phyloP scores from a whole-genome alignment of 2,888 invertebrate genomes.

The Nemapogon koenigi region DNA sequence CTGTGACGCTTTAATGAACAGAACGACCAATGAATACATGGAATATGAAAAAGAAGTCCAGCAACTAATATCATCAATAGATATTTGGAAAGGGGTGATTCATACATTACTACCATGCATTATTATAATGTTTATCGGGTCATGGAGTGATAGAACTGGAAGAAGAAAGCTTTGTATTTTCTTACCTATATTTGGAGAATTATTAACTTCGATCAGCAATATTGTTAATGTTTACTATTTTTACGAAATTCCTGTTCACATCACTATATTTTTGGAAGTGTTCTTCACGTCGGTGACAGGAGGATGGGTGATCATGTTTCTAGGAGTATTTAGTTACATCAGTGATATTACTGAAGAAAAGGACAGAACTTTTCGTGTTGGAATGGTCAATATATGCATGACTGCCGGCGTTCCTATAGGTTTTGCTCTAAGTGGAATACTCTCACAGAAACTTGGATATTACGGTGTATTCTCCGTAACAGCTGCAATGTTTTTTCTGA shows the following conservation, averaged over 20 bases:
- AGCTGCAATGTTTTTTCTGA: conserved; percentile 51
- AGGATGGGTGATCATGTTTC: conserved; percentile 64
- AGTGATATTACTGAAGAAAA: conserved; percentile 66
- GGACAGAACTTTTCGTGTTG: conserved; percentile 66
- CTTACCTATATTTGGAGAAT: conserved; percentile 61
- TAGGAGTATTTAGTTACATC: conserved; percentile 68
- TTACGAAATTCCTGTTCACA: conserved; percentile 61
- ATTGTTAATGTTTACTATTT: conserved; percentile 64
- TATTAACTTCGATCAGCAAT: conserved; percentile 53
- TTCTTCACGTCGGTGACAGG: conserved; percentile 59
- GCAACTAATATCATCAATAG: conserved; percentile 60
- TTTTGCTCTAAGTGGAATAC: conserved; percentile 56
- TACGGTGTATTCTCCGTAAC: conserved; percentile 52
- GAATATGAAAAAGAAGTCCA: conserved; percentile 69
- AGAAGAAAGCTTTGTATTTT: conserved; percentile 63
- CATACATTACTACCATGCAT: conserved; percentile 62
- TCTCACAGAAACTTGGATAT: conserved; percentile 47
- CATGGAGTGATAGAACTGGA: conserved; percentile 68
- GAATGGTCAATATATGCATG: conserved; percentile 67
- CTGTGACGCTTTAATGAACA: conserved; percentile 68
- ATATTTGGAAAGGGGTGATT: conserved; percentile 62
- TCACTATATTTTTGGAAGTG: conserved; percentile 58
- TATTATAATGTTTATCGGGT: conserved; percentile 65
- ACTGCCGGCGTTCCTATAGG: conserved; percentile 65
- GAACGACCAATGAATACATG: conserved; percentile 61